Evolutionary conservation across 2,888 invertebrate genomes (phyloP).

Genomic region (Bembecia ichneumoniformis): DNA sequence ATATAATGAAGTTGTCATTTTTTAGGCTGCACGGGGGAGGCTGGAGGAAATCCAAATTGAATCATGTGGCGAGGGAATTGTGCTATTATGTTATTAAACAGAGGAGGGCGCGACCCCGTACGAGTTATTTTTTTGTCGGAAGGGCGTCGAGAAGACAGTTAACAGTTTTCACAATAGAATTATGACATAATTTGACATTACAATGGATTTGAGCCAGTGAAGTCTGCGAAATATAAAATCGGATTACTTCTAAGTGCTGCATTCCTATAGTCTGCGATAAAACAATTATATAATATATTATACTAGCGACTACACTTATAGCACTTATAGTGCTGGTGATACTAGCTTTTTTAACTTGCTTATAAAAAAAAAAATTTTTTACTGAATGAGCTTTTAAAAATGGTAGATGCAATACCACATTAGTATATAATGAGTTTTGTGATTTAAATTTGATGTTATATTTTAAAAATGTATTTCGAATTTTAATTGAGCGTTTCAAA

Average conservation of each 20-base stretch:
- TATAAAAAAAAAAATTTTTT: too few species aligned
- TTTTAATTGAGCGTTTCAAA: too few species aligned
- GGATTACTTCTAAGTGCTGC: slow-evolving; percentile 9
- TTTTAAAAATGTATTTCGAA: too few species aligned
- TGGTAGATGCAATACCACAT: too few species aligned
- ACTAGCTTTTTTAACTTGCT: too few species aligned
- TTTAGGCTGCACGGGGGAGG: slow-evolving; percentile 62
- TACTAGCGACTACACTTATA: slow-evolving; percentile 1
- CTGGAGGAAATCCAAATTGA: slow-evolving; percentile 78
- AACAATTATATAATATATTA: too few species aligned
- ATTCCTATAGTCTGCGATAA: neutral
- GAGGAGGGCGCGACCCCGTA: slow-evolving; percentile 72
- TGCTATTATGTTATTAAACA: slow-evolving; percentile 79
- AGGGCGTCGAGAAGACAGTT: slow-evolving; percentile 66
- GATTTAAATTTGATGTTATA: too few species aligned
- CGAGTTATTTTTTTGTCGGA: slow-evolving; percentile 57
- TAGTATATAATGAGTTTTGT: too few species aligned
- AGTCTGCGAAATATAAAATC: slow-evolving; percentile 18
- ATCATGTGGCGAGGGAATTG: slow-evolving; percentile 78
- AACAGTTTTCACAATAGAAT: slow-evolving; percentile 71
- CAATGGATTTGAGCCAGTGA: slow-evolving; percentile 35
- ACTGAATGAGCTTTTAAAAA: too few species aligned
- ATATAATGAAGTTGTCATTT: slow-evolving; percentile 74
- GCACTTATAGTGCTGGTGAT: too few species aligned
- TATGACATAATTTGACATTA: slow-evolving; percentile 70